Evolutionary conservation across 2,888 invertebrate species (phyloP).

Genomic region (Tetheella fluctuosa): DNA sequence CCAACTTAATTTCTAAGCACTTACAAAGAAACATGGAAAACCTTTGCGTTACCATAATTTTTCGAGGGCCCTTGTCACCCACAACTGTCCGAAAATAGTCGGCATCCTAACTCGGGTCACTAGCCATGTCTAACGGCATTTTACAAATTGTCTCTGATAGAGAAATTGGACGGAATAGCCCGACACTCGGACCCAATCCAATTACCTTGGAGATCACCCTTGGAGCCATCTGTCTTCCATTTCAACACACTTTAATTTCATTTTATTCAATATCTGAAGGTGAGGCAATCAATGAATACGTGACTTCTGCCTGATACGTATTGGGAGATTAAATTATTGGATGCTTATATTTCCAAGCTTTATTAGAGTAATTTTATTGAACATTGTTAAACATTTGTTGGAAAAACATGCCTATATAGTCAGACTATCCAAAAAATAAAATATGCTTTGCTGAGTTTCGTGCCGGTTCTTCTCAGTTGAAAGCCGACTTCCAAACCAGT

Average conservation of each 20-base stretch:
- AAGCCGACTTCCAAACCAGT: too few relatives aligned
- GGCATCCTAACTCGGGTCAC: conserved; percentile 2
- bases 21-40: not conserved
- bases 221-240: conserved; percentile 13
- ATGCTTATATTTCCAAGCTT: too few relatives aligned
- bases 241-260: conserved; percentile 11
- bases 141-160: conserved; percentile 12
- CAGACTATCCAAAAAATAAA: too few relatives aligned
- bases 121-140: not conserved
- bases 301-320: not conserved
- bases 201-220: conserved; percentile 11
- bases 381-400: too few relatives aligned
- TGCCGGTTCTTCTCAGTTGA: too few relatives aligned
- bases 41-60: not conserved
- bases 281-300: not conserved
- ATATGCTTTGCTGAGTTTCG: too few relatives aligned
- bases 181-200: conserved; percentile 3
- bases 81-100: not conserved
- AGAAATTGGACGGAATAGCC: conserved; percentile 11
- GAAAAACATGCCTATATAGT: too few relatives aligned
- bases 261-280: conserved; percentile 9
- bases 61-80: not conserved
- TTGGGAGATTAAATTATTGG: not conserved
- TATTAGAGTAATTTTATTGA: too few relatives aligned
- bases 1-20: too few relatives aligned